Evolutionary conservation across 2,888 invertebrate genomes (phyloP).

Genomic region (Leucophenga maculata): DNA sequence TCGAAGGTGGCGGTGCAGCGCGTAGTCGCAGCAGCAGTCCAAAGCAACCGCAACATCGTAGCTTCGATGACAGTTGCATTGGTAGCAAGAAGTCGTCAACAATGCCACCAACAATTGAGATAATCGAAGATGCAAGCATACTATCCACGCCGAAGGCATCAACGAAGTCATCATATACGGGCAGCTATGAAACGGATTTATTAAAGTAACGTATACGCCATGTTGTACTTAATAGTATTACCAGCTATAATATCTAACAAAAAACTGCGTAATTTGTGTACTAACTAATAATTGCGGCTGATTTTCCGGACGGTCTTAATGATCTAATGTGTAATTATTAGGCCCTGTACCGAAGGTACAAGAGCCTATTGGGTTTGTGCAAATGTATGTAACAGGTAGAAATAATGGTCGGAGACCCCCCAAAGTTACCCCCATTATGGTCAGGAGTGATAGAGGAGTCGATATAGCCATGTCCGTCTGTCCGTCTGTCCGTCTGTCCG

Average conservation of each 20-base stretch:
- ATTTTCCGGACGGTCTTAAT: too few species aligned
- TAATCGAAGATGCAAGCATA: constrained; percentile 62
- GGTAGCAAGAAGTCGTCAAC: constrained; percentile 48
- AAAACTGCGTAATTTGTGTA: neutral
- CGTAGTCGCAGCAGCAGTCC: constrained; percentile 58
- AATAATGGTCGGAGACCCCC: too few species aligned
- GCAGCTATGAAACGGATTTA: constrained; percentile 45
- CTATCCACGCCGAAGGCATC: constrained; percentile 30
- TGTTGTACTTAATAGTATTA: constrained; percentile 5
- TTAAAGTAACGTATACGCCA: constrained; percentile 53
- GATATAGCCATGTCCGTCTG: too few species aligned
- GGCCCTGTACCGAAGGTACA: too few species aligned
- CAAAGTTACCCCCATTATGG: too few species aligned
- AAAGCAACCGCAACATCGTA: constrained; percentile 52
- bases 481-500: too few species aligned
- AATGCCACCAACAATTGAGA: constrained; percentile 60
- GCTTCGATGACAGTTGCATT: constrained; percentile 66
- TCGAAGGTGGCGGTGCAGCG: constrained; percentile 52
- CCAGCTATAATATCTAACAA: constrained; percentile 14
- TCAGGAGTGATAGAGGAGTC: too few species aligned
- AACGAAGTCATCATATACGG: constrained; percentile 16
- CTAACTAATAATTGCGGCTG: too few species aligned
- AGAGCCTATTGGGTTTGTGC: too few species aligned
- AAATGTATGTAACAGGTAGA: too few species aligned
- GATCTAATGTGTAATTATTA: too few species aligned